Evolutionary conservation across 2,113 vertebrate species (phyloP).

Genomic region (Crotalus horridus): DNA sequence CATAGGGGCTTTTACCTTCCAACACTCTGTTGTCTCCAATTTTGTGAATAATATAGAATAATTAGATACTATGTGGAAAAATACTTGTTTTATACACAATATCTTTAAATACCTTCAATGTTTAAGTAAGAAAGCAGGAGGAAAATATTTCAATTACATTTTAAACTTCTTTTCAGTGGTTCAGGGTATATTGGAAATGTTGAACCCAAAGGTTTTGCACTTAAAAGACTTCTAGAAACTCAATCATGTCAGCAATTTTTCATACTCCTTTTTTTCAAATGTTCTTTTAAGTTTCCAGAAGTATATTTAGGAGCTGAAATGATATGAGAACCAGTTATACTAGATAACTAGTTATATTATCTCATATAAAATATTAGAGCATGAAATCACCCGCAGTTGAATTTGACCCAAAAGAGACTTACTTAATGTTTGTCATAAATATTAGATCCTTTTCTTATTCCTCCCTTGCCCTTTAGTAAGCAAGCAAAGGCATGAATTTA

Average conservation of each 20-base stretch:
- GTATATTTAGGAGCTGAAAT: not conserved
- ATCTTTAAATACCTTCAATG: not conserved
- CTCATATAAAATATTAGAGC: not conserved
- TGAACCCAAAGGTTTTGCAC: not conserved
- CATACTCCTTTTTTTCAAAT: constrained; percentile 5
- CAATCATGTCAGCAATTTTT: not conserved
- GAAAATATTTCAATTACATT: not conserved
- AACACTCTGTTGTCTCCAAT: not conserved
- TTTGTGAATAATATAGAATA: not conserved
- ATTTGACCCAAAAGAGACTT: not conserved
- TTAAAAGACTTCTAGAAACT: not conserved
- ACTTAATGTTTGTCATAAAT: not conserved
- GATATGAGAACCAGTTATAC: not conserved
- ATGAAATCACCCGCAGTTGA: not conserved
- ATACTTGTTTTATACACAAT: not conserved
- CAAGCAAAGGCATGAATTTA: not conserved
- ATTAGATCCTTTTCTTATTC: not conserved
- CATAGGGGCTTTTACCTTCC: too few relatives aligned
- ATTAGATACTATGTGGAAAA: not conserved
- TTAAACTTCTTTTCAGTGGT: not conserved
- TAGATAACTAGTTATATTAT: too few relatives aligned
- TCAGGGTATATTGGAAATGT: not conserved
- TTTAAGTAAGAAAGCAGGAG: not conserved
- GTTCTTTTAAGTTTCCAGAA: not conserved
- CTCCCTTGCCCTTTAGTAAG: constrained; percentile 16